Base-by-base conservation (phyloP, 2,888 invertebrate species). In the Eustalomyia histrio region DNA sequence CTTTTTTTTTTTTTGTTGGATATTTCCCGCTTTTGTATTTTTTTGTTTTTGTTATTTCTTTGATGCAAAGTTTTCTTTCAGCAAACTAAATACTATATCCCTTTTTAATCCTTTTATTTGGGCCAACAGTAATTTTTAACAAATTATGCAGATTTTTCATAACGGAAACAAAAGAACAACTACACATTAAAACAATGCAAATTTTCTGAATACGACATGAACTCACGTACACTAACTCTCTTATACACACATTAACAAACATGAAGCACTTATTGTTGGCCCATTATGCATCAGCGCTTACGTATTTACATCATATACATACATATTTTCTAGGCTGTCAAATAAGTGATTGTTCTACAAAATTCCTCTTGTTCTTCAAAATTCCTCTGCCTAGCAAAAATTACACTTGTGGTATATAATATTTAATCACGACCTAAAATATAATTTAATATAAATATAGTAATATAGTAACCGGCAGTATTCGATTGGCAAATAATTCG, bases 61-160 rank as follows among this genome's bases (percentile, higher is more conserved):
- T 60, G 18, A 14, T 39, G 39, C 10, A 18, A 5, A 12, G 18
- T 75, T 33, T 43, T 72, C n/a, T 53, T n/a, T 29, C 29, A 24
- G 43, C 47, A 72, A n/a, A n/a, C 21, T 65, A 47, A 71, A 65
- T 55, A 50, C 21, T 35, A 10, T 29, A 29, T 63, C 24, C 18
- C 35, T 24, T 35, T 72, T 53, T 65, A 71, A 75, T 75, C 60
- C 64, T 35, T 61, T 79, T 71, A 69, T 52, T 67, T 75, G 29
- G 71, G 50, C 71, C 65, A 71, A 65, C 71, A 67, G 55, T 76
- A 80, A 80, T 76, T 72, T 75, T 76, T 52, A 61, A 75, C 75
- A 79, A 79, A 79, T 71, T 74, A 79, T 65, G 74, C 64, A 79
- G 60, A 74, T 71, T 69, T 74, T 58, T 71, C 52, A 63, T 21